These are phyloP conservation scores for Petroica traversi DNA, from an alignment of 2,113 vertebrate species.

Conservation along the genomic window DNA sequence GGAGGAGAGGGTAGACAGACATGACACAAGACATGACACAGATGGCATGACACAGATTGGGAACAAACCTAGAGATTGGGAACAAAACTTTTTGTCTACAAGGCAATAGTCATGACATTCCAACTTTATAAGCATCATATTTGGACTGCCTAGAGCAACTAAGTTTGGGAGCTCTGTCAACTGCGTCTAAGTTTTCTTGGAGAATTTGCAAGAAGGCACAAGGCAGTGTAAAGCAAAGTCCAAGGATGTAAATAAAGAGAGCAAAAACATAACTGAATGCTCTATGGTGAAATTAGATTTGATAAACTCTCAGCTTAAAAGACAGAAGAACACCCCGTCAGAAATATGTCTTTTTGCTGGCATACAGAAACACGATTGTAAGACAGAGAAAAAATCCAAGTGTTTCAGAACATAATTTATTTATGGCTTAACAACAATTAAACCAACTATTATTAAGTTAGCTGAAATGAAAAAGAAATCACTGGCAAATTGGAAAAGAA, in stretches of 20 bases:
- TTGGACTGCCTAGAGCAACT: not conserved
- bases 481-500: conserved; percentile 25
- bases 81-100: not conserved
- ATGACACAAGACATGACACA: not conserved
- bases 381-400: not conserved
- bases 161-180: not conserved
- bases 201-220: not conserved
- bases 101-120: not conserved
- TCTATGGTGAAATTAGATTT: not conserved
- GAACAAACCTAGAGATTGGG: not conserved
- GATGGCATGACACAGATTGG: not conserved
- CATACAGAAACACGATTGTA: not conserved
- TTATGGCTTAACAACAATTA: not conserved
- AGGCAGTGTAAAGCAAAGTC: not conserved
- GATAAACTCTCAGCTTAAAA: not conserved
- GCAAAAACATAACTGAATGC: not conserved
- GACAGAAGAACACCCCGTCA: not conserved
- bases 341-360: not conserved
- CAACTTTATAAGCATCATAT: not conserved
- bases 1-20: not conserved
- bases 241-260: not conserved
- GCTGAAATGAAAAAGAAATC: conserved; percentile 33
- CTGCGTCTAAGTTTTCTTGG: not conserved
- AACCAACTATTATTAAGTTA: conserved; percentile 29
- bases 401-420: conserved; percentile 8